Conservation (phyloP, 2,113 vertebrate genomes). For the Hemicordylus capensis region DNA sequence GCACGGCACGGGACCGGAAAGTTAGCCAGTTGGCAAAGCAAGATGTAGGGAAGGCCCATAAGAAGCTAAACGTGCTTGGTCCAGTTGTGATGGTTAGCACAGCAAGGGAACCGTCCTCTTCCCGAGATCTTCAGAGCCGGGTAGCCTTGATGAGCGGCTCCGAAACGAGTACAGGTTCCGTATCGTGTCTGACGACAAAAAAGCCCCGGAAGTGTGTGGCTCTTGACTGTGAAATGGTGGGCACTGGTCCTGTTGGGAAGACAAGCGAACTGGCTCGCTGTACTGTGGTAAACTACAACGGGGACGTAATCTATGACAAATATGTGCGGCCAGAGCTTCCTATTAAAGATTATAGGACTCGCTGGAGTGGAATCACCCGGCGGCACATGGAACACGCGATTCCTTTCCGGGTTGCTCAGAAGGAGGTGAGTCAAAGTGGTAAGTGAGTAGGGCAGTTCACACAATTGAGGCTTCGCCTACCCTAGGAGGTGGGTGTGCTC, state of each 20-base stretch:
- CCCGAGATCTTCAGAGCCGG: conserved; percentile 70
- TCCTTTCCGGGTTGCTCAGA: conserved; percentile 83
- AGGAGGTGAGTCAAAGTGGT: conserved; percentile 78
- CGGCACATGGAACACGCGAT: conserved; percentile 82
- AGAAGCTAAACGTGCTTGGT: neutral
- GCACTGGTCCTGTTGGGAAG: conserved; percentile 85
- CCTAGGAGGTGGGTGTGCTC: no score
- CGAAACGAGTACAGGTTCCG: conserved; percentile 55
- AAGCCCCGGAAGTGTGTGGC: conserved; percentile 78
- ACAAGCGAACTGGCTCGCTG: conserved; percentile 90
- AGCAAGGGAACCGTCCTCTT: conserved; percentile 26
- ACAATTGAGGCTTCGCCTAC: accelerated
- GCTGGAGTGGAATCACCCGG: conserved; percentile 90
- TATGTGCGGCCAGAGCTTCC: conserved; percentile 83
- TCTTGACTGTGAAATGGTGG: conserved; percentile 98
- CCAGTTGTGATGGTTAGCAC: neutral
- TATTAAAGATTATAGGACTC: conserved; percentile 88
- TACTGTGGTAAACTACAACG: conserved; percentile 87
- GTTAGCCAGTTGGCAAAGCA: accelerated
- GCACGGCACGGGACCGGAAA: accelerated
- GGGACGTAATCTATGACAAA: conserved; percentile 89
- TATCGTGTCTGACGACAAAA: conserved; percentile 21
- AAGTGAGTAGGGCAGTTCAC: neutral
- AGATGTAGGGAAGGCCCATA: neutral
- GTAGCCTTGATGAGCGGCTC: conserved; percentile 70